Evolutionary conservation across 2,797 vertebrate genomes (phyloP), one percentile per base, ranked within the genome.

Genomic region (Acanthornis magna): DNA sequence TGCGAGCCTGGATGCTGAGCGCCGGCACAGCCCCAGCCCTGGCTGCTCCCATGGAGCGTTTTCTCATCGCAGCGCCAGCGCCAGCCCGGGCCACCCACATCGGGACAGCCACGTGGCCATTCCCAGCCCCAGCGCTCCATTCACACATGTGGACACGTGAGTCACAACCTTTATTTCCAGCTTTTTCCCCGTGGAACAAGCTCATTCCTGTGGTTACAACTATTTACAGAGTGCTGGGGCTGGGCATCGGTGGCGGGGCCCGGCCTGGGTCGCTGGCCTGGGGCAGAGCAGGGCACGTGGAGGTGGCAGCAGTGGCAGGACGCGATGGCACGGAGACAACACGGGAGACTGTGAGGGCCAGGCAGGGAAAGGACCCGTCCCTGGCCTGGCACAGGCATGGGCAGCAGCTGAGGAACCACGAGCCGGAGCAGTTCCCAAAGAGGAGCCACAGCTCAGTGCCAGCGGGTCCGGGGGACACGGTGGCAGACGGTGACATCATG

Each of bases 151-250:
- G 1, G 43, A 8, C 62, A 50, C 4, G 8, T 27, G 71, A 79
- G 55, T 63, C 85, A 87, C 71, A 67, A 45, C 67, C 79, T 96
- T 96, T 96, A 95, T 96, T 95, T 85, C 80, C 93, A 90, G 61
- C 42, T n/a, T 51, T 34, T 53, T 3, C 5, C 27, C 67, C 20
- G 14, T 0, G 11, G 80, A 61, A 53, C 38, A 6, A 73, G 48
- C 77, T 63, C 22, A 2, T 84, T 85, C 54, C 66, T 1, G 30
- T 40, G 87, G 53, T 34, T 55, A 48, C 66, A 23, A 8, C 16
- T 62, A 89, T 88, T 58, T 77, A 91, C 95, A 95, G 80, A 22
- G 81, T 10, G 79, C 32, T 70, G 47, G 74, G 74, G 6, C 76
- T 2, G 61, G 5, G 7, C n/a, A 4, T 15, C 2, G 2, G 57